Conservation (phyloP, 2,797 vertebrate species). For the Sebastolobus altivelis region DNA sequence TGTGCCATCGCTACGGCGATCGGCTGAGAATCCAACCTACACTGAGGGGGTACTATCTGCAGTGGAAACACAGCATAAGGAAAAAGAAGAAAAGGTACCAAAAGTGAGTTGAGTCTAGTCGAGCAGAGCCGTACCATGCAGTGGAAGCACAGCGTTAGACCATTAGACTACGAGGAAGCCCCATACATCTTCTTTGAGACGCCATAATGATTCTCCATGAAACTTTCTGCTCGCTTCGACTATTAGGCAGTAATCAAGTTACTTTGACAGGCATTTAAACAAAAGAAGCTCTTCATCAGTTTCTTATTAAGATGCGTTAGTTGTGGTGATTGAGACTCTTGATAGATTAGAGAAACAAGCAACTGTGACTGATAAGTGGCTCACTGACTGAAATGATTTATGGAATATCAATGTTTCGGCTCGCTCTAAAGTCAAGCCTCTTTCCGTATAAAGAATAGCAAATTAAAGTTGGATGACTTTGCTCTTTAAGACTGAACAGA, state of each 20-base stretch:
- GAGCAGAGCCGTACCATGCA: too few species aligned
- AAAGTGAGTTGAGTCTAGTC: too few species aligned
- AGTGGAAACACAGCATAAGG: too few species aligned
- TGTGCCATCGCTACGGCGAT: too few species aligned
- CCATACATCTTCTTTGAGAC: not conserved
- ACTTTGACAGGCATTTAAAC: slow-evolving; percentile 54
- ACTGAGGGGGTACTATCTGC: too few species aligned
- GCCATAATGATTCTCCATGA: slow-evolving; percentile 2
- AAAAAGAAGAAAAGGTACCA: too few species aligned
- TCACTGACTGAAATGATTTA: slow-evolving; percentile 40
- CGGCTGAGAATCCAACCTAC: too few species aligned
- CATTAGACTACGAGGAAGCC: not conserved
- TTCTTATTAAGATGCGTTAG: slow-evolving; percentile 67
- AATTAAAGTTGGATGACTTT: slow-evolving; percentile 15
- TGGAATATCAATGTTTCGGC: slow-evolving; percentile 44
- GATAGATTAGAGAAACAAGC: slow-evolving; percentile 49
- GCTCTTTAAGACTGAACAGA: not conserved
- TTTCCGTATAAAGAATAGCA: not conserved
- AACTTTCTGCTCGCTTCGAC: slow-evolving; percentile 39
- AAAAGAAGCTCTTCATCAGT: slow-evolving; percentile 64
- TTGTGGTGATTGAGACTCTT: slow-evolving; percentile 51
- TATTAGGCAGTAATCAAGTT: slow-evolving; percentile 60
- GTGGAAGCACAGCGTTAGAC: too few species aligned
- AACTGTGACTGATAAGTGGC: slow-evolving; percentile 49
- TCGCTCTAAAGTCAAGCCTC: not conserved